Percentiles rank a stretch among this genome's conserved stretches.
These are phyloP conservation scores for Alentia gelatinosa DNA, from an alignment of 2,888 invertebrate species.

Conservation along the genomic window DNA sequence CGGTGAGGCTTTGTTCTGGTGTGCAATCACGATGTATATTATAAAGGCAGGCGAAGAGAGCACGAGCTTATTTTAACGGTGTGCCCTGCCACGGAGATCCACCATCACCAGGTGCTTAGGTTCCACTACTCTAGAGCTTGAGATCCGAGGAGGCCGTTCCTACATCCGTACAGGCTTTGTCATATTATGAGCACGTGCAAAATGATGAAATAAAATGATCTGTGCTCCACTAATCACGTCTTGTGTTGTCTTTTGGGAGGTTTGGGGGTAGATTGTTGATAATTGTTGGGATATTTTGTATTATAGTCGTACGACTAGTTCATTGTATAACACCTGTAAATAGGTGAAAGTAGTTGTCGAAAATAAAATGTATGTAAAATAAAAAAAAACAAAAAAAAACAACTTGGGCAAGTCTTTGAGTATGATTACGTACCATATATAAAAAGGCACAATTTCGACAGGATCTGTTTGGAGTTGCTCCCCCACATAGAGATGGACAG, in stretches of 20 bases:
- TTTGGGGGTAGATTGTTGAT: too few relatives aligned
- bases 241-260: not conserved
- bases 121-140: not conserved
- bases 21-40: not conserved
- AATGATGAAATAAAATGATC: conserved; percentile 31
- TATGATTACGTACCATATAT: too few relatives aligned
- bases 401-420: too few relatives aligned
- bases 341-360: too few relatives aligned
- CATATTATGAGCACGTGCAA: conserved; percentile 41
- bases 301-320: too few relatives aligned
- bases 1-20: not conserved
- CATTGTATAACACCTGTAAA: too few relatives aligned
- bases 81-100: not conserved
- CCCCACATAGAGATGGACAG: too few relatives aligned
- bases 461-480: too few relatives aligned
- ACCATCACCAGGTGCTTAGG: conserved; percentile 7
- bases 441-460: too few relatives aligned
- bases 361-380: too few relatives aligned
- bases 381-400: too few relatives aligned
- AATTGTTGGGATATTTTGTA: too few relatives aligned
- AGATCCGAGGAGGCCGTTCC: not conserved
- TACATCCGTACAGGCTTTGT: conserved; percentile 29
- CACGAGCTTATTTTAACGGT: not conserved
- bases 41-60: not conserved
- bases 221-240: conserved; percentile 19